A percentile compares a stretch with the other conserved stretches of the same genome.
Conservation (phyloP, 2,113 vertebrate genomes). For the Cynocephalus volans region DNA sequence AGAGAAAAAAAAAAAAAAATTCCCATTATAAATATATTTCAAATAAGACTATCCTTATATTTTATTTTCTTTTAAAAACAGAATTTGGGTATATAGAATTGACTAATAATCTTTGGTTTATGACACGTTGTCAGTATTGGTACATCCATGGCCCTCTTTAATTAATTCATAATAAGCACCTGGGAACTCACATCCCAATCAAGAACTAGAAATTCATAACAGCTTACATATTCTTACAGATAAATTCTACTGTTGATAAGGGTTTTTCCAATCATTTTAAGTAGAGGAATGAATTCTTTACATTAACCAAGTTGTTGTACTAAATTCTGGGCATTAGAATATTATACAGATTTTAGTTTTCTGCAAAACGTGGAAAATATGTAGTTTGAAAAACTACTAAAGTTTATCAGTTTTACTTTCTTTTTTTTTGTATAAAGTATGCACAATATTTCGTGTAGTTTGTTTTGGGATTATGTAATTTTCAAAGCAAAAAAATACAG, state of each 20-base stretch:
- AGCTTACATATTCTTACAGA: neutral
- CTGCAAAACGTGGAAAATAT: neutral
- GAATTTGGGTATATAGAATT: slow-evolving; percentile 33
- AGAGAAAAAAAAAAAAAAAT: no score
- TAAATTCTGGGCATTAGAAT: neutral
- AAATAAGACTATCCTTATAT: slow-evolving; percentile 8
- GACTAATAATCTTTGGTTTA: neutral
- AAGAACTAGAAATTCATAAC: neutral
- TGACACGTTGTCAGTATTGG: neutral
- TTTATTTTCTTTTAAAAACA: slow-evolving; percentile 60
- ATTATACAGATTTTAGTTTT: slow-evolving; percentile 10
- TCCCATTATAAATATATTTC: slow-evolving; percentile 43
- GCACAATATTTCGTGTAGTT: neutral
- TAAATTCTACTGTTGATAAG: neutral
- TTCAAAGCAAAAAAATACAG: slow-evolving; percentile 57
- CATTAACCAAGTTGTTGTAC: neutral
- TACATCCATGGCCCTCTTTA: neutral
- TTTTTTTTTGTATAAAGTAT: neutral
- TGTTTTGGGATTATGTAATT: slow-evolving; percentile 57
- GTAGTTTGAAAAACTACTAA: slow-evolving; percentile 24
- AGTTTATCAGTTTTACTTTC: slow-evolving; percentile 23
- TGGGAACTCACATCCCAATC: neutral
- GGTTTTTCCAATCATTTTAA: neutral
- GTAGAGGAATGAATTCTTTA: neutral
- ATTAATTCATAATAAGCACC: slow-evolving; percentile 22